Evolutionary conservation across 2,888 invertebrate genomes (phyloP).

Genomic region (Imbricaverruca yamaguchii): DNA sequence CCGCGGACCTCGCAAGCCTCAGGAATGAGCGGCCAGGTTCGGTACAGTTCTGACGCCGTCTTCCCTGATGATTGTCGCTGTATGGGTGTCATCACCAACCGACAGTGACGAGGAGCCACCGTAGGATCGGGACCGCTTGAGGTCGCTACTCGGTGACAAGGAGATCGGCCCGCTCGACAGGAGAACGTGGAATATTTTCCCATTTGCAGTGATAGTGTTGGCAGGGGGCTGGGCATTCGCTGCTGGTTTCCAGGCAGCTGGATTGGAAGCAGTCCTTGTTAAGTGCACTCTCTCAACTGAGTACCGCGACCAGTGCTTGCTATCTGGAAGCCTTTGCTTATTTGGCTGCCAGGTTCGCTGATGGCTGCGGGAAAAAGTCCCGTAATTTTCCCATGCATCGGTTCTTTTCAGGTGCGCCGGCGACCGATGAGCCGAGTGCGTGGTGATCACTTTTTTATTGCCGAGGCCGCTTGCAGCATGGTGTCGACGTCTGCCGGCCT

Average conservation of each 20-base stretch:
- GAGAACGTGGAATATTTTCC: background rate
- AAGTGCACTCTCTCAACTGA: background rate
- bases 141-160: background rate
- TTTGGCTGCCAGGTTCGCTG: background rate
- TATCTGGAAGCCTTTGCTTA: background rate
- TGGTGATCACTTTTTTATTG: background rate
- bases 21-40: background rate
- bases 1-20: background rate
- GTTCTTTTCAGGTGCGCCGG: background rate
- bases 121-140: background rate
- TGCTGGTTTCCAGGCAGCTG: background rate
- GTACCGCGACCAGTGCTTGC: background rate
- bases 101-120: background rate
- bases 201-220: background rate
- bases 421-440: no score
- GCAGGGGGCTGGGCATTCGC: background rate
- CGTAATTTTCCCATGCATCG: background rate
- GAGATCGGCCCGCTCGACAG: background rate
- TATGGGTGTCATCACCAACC: background rate
- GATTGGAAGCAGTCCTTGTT: background rate
- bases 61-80: background rate
- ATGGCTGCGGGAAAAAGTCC: background rate
- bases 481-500: background rate
- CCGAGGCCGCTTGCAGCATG: background rate
- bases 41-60: background rate